Base-by-base conservation (phyloP, 2,113 vertebrate species). In the Pogona vitticeps region DNA sequence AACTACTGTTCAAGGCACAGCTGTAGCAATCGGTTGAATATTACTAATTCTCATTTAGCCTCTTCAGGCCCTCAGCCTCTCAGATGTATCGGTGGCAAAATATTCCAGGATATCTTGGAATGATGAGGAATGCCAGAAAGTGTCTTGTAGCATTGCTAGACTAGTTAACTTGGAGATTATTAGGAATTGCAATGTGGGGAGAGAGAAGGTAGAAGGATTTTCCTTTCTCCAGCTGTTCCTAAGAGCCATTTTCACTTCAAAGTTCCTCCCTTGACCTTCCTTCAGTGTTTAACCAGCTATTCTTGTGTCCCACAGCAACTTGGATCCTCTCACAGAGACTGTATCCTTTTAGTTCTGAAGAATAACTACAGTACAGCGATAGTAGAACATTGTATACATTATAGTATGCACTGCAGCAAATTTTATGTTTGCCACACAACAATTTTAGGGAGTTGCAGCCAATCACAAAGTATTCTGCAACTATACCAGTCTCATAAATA, bases 321-420 rank as follows among this genome's bases (percentile, higher is more conserved):
- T 99, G 97, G 98, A 99, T 92, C 98, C 98, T 46, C 92, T 99
- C 92, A 99, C 98, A 87, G 98, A 99, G 95, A 99, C 98, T 56
- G 98, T 99, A 98, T 99, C 98, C 98, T 98, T 97, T 52, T 56
- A 36, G 52, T 4, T n/a, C 36, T 80, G 21, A 63, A 83, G 71
- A 86, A 59, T 9, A 38, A 68, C 1, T 52, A 63, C 65, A n/a
- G n/a, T 46, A 20, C 61, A 26, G 31, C n/a, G 61, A 18, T 28
- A 28, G 31, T 12, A 28, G 18, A 13, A 3, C 31, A 26, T 21
- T 81, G 15, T 1, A 28, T 42, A 13, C 21, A 15, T 63, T 28
- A n/a, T 18, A 52, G 10, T 52, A 52, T 52, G 5, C n/a, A 3
- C 28, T 52, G 20, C 31, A 28, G 7, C 6, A 67, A 72, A 9